These are phyloP conservation scores for Neoitamus cyanurus DNA, from an alignment of 2,888 invertebrate genomes.

Conservation along the genomic window DNA sequence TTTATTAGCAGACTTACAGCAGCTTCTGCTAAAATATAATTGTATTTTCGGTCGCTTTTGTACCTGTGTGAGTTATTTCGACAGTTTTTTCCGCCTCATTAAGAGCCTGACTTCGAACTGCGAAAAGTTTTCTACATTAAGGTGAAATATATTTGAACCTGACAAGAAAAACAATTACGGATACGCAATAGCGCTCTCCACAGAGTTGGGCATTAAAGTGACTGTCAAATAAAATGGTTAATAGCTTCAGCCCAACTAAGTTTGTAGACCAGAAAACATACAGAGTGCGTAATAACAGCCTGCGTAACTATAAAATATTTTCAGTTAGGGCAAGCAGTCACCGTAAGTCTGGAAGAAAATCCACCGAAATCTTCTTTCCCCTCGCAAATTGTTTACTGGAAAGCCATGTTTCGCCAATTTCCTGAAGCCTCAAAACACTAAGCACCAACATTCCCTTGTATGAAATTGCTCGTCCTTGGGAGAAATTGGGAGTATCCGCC, in stretches of 20 bases:
- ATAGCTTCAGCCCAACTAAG: constrained; percentile 29
- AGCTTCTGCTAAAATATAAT: neutral
- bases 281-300: neutral
- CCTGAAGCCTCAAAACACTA: constrained; percentile 14
- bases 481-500: neutral
- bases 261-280: constrained; percentile 1
- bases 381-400: constrained; percentile 37
- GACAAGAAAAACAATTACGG: constrained; percentile 19
- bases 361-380: neutral
- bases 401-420: neutral
- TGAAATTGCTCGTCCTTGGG: constrained; percentile 7
- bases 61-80: constrained; percentile 23
- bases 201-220: constrained; percentile 32
- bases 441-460: neutral
- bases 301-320: constrained; percentile 32
- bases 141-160: constrained; percentile 37
- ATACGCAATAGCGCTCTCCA: constrained; percentile 15
- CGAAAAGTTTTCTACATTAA: constrained; percentile 28
- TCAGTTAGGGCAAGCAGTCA: constrained; percentile 29
- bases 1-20: neutral
- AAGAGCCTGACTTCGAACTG: neutral
- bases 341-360: constrained; percentile 33
- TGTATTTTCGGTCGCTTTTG: neutral
- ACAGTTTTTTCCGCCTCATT: constrained; percentile 24
- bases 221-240: constrained; percentile 43